Percentiles rank a stretch among this genome's conserved stretches.
phyloP scores from a whole-genome alignment of 2,113 vertebrate genomes.

The Myxocyprinus asiaticus region DNA sequence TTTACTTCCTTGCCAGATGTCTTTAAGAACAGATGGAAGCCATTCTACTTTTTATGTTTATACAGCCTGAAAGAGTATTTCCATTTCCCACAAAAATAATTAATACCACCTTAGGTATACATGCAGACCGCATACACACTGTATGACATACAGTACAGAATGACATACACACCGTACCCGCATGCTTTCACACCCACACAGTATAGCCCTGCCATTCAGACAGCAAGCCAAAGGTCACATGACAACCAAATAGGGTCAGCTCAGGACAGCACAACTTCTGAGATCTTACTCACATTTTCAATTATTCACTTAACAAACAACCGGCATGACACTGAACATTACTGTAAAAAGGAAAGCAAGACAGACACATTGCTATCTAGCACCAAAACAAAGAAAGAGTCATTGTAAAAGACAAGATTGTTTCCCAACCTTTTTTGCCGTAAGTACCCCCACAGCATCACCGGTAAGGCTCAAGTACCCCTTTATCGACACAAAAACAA shows the following conservation, averaged over 20 bases:
- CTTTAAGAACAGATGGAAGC: neutral
- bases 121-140: slow-evolving; percentile 10
- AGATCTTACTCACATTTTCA: slow-evolving; percentile 46
- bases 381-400: slow-evolving; percentile 32
- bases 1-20: neutral
- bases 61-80: neutral
- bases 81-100: neutral
- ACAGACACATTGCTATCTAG: slow-evolving; percentile 24
- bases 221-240: slow-evolving; percentile 39
- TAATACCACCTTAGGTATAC: neutral
- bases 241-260: slow-evolving; percentile 51
- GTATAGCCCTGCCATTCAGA: slow-evolving; percentile 31
- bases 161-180: neutral
- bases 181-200: slow-evolving; percentile 25
- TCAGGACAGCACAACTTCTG: slow-evolving; percentile 39
- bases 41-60: neutral
- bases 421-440: neutral
- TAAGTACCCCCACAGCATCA: neutral
- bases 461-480: neutral
- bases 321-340: neutral
- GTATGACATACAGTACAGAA: slow-evolving; percentile 30
- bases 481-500: neutral
- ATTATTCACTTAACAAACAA: slow-evolving; percentile 47
- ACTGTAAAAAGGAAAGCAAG: slow-evolving; percentile 17
- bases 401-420: slow-evolving; percentile 12